A percentile compares a stretch with the other conserved stretches of the same genome.
Evolutionary conservation across 1,140 invertebrate species (phyloP).

Genomic region (Heliothis virescens): DNA sequence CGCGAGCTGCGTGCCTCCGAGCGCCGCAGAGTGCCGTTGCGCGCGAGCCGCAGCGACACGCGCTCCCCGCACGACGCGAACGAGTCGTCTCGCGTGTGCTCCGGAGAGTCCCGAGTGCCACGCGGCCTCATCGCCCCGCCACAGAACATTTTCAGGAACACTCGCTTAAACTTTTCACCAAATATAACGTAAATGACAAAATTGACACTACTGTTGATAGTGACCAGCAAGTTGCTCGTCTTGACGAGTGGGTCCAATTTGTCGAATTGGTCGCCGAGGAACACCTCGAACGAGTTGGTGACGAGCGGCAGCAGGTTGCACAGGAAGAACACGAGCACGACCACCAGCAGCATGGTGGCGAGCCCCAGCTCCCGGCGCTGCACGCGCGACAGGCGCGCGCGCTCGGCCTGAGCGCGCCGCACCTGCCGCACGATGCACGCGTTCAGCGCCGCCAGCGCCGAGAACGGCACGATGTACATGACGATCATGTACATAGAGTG

Average conservation of each 20-base stretch:
- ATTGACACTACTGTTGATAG: conserved; percentile 98
- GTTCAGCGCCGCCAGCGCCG: conserved; percentile 94
- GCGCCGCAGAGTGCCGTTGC: conserved; percentile 82
- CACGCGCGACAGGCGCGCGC: conserved; percentile 92
- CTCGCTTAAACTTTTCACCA: conserved; percentile 97
- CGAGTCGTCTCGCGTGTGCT: conserved; percentile 91
- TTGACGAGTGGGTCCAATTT: conserved; percentile 93
- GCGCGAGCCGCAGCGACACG: conserved; percentile 89
- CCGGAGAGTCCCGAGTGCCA: conserved; percentile 89
- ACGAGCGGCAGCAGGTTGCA: conserved; percentile 97
- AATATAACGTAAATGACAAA: conserved; percentile 99
- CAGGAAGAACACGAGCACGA: conserved; percentile 97
- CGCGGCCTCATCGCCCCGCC: conserved; percentile 85
- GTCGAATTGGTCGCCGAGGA: conserved; percentile 88
- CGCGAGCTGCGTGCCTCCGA: conserved; percentile 55
- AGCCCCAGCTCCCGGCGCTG: conserved; percentile 95
- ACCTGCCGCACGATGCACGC: conserved; percentile 95
- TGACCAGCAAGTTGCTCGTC: conserved; percentile 96
- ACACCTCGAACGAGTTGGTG: conserved; percentile 95
- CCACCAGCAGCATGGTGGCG: conserved; percentile 97
- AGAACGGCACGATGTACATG: conserved; percentile 96
- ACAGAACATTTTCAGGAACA: conserved; percentile 96
- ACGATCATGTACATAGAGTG: conserved; percentile 97
- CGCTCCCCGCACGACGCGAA: conserved; percentile 91
- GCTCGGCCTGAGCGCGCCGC: conserved; percentile 92